Conservation (phyloP, 1,140 invertebrate genomes). For the Anoplophora glabripennis region DNA sequence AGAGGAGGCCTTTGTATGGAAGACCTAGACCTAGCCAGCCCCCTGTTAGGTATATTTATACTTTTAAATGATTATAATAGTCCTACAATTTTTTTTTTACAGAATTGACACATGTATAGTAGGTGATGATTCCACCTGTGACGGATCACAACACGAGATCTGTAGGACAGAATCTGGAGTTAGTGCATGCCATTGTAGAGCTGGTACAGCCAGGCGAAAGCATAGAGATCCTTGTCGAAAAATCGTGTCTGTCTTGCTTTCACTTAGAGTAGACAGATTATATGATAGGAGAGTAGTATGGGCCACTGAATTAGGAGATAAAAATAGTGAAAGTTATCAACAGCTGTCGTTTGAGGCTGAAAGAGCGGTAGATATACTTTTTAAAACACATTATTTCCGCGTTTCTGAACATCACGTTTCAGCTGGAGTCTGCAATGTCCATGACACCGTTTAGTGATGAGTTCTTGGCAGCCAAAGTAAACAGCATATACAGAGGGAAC, state of each 20-base stretch:
- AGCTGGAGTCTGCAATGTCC: slow-evolving; percentile 85
- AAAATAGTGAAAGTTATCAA: slow-evolving; percentile 76
- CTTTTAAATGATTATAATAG: slow-evolving; percentile 1
- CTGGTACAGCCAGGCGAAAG: slow-evolving; percentile 74
- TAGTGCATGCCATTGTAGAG: slow-evolving; percentile 86
- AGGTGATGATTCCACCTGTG: slow-evolving; percentile 89
- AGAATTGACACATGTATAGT: slow-evolving; percentile 93
- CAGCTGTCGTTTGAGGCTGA: slow-evolving; percentile 80
- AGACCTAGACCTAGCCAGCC: slow-evolving; percentile 59
- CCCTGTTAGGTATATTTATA: slow-evolving; percentile 52
- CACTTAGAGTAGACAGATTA: slow-evolving; percentile 76
- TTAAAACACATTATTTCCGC: slow-evolving; percentile 2
- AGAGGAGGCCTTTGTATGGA: slow-evolving; percentile 53
- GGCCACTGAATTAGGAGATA: slow-evolving; percentile 69
- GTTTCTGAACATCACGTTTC: slow-evolving; percentile 19
- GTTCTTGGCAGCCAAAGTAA: slow-evolving; percentile 76
- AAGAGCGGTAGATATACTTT: slow-evolving; percentile 66
- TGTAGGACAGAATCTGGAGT: slow-evolving; percentile 86
- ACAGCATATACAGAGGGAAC: slow-evolving; percentile 75
- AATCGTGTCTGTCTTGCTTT: slow-evolving; percentile 75
- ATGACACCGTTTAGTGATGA: slow-evolving; percentile 86
- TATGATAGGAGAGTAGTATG: slow-evolving; percentile 76
- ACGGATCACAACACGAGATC: slow-evolving; percentile 79
- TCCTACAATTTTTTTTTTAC: slow-evolving; percentile 14
- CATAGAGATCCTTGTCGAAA: slow-evolving; percentile 77